phyloP scores from a whole-genome alignment of 2,113 vertebrate species.

The Melospiza georgiana region DNA sequence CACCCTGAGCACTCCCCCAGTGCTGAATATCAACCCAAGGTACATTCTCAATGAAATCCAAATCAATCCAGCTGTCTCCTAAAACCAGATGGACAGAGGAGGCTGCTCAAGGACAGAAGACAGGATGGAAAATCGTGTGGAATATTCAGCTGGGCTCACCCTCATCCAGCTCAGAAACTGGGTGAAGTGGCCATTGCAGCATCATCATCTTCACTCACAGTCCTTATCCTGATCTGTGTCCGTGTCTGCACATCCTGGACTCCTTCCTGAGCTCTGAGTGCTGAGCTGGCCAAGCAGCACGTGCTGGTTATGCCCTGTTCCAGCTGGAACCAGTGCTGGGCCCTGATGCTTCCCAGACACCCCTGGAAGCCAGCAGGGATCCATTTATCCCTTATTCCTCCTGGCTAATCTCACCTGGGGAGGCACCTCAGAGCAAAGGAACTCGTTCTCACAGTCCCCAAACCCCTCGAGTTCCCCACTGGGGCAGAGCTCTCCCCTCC shows the following conservation, averaged over 20 bases:
- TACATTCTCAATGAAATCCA: background rate
- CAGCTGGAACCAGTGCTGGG: background rate
- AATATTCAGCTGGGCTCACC: background rate
- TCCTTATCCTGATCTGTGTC: rapidly evolving
- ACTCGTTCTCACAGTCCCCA: background rate
- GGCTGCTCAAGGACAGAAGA: background rate
- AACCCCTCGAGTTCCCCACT: background rate
- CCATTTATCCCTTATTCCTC: background rate
- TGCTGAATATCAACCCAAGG: background rate
- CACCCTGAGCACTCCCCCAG: background rate
- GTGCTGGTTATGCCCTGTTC: rapidly evolving
- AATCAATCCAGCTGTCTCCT: background rate
- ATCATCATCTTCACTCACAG: background rate
- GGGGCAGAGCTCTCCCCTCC: background rate
- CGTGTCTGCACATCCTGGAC: background rate
- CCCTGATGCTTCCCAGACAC: background rate
- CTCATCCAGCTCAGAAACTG: background rate
- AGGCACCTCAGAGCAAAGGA: background rate
- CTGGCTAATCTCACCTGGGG: background rate
- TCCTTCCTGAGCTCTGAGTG: background rate
- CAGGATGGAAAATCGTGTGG: background rate
- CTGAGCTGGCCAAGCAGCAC: background rate
- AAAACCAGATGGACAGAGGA: background rate
- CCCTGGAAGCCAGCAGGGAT: rapidly evolving
- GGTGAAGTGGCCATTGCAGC: background rate